Base-by-base conservation (phyloP, 2,888 invertebrate genomes). In the Sclerodermus sp. region DNA sequence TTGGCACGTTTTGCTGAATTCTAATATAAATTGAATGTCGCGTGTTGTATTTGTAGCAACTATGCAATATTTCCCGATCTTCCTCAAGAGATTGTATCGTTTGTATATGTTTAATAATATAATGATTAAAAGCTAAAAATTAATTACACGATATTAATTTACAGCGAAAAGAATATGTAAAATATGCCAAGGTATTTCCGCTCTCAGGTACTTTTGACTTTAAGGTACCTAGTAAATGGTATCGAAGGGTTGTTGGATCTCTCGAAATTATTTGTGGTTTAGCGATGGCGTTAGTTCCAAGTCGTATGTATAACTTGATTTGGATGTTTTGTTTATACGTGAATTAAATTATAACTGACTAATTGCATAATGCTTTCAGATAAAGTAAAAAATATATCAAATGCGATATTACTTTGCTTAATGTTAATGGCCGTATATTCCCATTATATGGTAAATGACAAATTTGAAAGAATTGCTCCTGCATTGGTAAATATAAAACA, bases 141-240 rank as follows among this genome's bases (percentile, higher is more conserved):
- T 23, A 23, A 23, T 12, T n/a, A 1, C 14, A 6, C 6, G 8
- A 14, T 17, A 4, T 23, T 17, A 15, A 74, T 76, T 68, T 87
- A 59, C 84, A 94, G 93, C 85, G 94, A 74, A 92, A 92, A 79
- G 93, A 94, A 79, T 95, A 93, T 74, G 93, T 94, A n/a, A 90
- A 92, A 80, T 94, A 94, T 79, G 90, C 94, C n/a, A 94, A 94
- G 83, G 93, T 93, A 50, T 94, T 95, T 79, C 94, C 94, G 39
- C 79, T 94, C 43, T 84, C 90, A 42, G 88, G 88, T 62, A 83
- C 87, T 51, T 80, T 94, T 59, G 91, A 91, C 71, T 86, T 93
- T 70, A 93, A 93, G 81, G 83, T 95, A 60, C 92, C 93, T 42
- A 92, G 93, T 49, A 94, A 94, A 83, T 93, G 93, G 92, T 94